phyloP scores from a whole-genome alignment of 1,140 invertebrate genomes.

The Hestina assimilis region DNA sequence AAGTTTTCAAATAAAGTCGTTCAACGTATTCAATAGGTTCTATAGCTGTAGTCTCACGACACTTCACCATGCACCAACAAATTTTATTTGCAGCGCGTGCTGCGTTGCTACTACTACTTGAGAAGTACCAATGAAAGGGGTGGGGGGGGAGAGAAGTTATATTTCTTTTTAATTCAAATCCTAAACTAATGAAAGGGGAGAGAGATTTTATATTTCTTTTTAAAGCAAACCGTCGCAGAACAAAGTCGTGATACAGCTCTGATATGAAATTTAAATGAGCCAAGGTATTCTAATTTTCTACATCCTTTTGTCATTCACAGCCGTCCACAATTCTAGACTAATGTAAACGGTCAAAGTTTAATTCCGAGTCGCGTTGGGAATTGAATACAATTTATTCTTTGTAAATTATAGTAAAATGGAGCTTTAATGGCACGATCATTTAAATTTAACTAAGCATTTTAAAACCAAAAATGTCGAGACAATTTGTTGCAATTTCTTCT shows the following conservation, averaged over 20 bases:
- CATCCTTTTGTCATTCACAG: constrained; percentile 17
- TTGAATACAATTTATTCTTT: constrained; percentile 1
- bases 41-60: too few relatives aligned
- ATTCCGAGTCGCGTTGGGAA: not conserved
- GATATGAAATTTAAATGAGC: constrained; percentile 30
- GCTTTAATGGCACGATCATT: not conserved
- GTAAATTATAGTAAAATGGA: not conserved
- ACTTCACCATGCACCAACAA: too few relatives aligned
- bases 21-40: too few relatives aligned
- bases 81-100: too few relatives aligned
- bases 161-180: too few relatives aligned
- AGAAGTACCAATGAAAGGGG: too few relatives aligned
- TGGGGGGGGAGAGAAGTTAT: too few relatives aligned
- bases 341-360: constrained; percentile 14
- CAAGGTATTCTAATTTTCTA: constrained; percentile 22
- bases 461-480: too few relatives aligned
- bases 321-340: constrained; percentile 14
- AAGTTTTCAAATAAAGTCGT: too few relatives aligned
- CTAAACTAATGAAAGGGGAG: too few relatives aligned
- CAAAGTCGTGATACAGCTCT: constrained; percentile 14
- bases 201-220: not conserved
- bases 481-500: too few relatives aligned
- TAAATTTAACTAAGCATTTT: not conserved
- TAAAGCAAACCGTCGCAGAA: constrained; percentile 1
- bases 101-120: too few relatives aligned